Base-by-base conservation (phyloP, 2,113 vertebrate genomes). In the Syngnathus floridae region DNA sequence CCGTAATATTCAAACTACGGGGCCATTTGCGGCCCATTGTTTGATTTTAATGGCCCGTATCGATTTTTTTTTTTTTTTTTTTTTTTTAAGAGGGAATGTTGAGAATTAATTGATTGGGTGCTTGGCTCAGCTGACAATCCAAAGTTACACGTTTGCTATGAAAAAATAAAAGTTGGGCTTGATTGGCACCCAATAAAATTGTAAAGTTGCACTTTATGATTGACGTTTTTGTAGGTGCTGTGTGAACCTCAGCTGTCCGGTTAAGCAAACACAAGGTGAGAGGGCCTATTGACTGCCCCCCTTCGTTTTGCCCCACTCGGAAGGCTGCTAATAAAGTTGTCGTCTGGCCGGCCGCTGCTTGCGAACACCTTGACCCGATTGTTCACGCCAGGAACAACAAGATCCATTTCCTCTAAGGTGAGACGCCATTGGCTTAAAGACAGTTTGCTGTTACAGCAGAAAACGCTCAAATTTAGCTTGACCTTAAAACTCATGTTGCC, bases 221-320 rank as follows among this genome's bases (percentile, higher is more conserved):
- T 37, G 36, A 38, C 57, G 10, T n/a, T 59, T 37, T 35, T 16
- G 31, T 21, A 31, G 54, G 14, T 35, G 13, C 1, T 16, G 54
- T 56, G 54, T 56, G 54, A 26, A 16, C 54, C 31, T 56, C 13
- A 6, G 54, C 26, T 56, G 74, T 80, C 62, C 65, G 74, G 74
- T 68, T 71, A 82, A 79, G 78, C 82, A 84, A 82, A 82, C 72
- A 84, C 35, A 56, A 69, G 74, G 72, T 77, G 76, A 86, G 84
- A 84, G 76, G 76, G 68, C 62, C 78, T 19, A 79, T 78, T 80
- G 76, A 84, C 3, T 73, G 71, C 13, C 12, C 12, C 43, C 43
- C 43, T 14, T 16, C 14, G 7, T 1, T 26, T 54, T 54, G 12
- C 21, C 54, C 26, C 54, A 35, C 26, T 56, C 13, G 12, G 13